phyloP scores from a whole-genome alignment of 1,140 invertebrate species.

The Pemphigus obesinymphae region DNA sequence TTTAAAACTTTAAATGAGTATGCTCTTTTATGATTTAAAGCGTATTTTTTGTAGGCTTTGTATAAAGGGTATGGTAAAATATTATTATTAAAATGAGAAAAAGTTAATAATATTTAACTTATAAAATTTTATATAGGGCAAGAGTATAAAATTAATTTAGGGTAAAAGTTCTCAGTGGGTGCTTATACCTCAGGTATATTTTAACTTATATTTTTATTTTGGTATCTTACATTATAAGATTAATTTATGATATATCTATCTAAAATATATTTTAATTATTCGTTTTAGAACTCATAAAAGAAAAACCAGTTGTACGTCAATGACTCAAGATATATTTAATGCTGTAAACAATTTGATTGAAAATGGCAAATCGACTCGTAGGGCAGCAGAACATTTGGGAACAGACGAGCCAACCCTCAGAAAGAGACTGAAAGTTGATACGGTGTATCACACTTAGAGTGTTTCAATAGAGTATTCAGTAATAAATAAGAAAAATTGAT shows the following conservation, averaged over 20 bases:
- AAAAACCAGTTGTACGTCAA: background rate
- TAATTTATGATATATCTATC: background rate
- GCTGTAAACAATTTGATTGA: background rate
- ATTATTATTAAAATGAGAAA: background rate
- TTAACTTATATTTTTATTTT: background rate
- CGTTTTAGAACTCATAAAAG: background rate
- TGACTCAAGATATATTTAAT: background rate
- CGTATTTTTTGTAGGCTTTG: background rate
- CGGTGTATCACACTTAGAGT: too few species aligned
- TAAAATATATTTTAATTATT: background rate
- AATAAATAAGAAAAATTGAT: too few species aligned
- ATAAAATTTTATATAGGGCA: background rate
- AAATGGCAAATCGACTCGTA: background rate
- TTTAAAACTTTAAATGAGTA: background rate
- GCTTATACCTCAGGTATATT: background rate
- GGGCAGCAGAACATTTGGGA: too few species aligned
- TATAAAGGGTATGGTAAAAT: background rate
- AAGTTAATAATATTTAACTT: background rate
- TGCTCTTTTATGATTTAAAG: too few species aligned
- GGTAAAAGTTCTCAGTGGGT: background rate
- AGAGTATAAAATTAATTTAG: background rate
- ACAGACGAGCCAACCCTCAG: too few species aligned
- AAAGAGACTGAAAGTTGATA: too few species aligned
- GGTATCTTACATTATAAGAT: too few species aligned
- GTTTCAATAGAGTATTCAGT: too few species aligned